Evolutionary conservation across 2,113 vertebrate genomes (phyloP), one percentile per base, ranked within the genome.

Genomic region (Nothoprocta pentlandii): DNA sequence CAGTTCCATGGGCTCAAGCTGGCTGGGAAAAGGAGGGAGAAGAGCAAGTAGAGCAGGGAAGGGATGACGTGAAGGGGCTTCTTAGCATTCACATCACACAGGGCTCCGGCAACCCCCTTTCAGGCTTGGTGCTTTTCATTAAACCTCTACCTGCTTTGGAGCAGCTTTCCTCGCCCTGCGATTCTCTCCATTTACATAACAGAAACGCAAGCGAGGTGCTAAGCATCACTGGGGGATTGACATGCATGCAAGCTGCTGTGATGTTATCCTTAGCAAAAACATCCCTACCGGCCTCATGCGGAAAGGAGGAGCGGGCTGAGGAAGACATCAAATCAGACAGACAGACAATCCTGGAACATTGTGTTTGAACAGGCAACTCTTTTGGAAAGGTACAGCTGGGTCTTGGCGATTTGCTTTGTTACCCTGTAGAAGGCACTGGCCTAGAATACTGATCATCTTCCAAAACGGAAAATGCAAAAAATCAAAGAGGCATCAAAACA

Each of bases 21-120:
- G 94, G 85, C 87, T 94, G 49, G 90, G 87, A 83, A 94, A 87
- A 90, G 84, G 79, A 75, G 63, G 49, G 92, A 62, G 49, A 80
- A 56, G 8, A 61, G 91, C 44, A 79, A 80, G 46, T 34, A 3
- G n/a, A 85, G 91, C 73, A 49, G 94, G 74, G 83, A 92, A 78
- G 91, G 91, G 91, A 67, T 95, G 96, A 64, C 15, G 69, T 70
- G 83, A 79, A 89, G 5, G 30, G 21, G 86, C 76, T 96, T 75
- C 90, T 97, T 96, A 93, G 46, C 79, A 96, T 97, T 97, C 95
- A 67, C 61, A 53, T 85, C 96, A 96, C 95, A 87, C n/a, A 66
- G 51, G 53, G 71, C 87, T 93, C 66, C 6, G 66, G 95, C 90
- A 93, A 92, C 87, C 76, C 91, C 89, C 82, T 89, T 94, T 85